Evolutionary conservation across 2,113 vertebrate genomes (phyloP).

Genomic region (Apaloderma vittatum): DNA sequence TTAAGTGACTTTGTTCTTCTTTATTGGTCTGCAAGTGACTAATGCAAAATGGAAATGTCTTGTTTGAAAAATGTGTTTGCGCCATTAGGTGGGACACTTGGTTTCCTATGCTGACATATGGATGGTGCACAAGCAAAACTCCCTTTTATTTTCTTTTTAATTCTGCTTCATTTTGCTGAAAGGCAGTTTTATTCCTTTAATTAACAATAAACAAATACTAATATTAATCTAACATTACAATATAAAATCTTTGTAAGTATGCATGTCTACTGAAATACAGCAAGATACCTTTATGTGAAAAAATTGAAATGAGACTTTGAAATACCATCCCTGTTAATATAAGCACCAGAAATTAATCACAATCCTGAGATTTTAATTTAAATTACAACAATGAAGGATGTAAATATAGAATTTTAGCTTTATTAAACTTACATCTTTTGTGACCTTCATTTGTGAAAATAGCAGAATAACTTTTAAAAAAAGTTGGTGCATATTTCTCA

Average conservation of each 20-base stretch:
- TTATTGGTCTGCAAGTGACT: not conserved
- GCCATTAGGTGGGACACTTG: not conserved
- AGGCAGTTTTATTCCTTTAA: not conserved
- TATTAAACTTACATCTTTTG: not conserved
- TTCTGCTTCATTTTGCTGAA: not conserved
- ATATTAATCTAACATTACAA: not conserved
- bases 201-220: not conserved
- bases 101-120: not conserved
- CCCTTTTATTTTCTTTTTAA: not conserved
- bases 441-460: not conserved
- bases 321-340: not conserved
- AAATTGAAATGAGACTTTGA: not conserved
- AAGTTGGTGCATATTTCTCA: not conserved
- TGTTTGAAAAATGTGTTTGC: not conserved
- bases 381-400: not conserved
- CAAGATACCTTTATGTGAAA: not conserved
- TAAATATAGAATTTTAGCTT: not conserved
- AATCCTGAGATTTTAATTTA: not conserved
- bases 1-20: not conserved
- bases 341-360: not conserved
- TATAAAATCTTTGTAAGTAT: not conserved
- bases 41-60: not conserved
- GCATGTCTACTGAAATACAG: not conserved
- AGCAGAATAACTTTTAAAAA: not conserved
- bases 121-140: not conserved